Evolutionary conservation across 2,888 invertebrate genomes (phyloP).

Genomic region (Drosophila eohydei): DNA sequence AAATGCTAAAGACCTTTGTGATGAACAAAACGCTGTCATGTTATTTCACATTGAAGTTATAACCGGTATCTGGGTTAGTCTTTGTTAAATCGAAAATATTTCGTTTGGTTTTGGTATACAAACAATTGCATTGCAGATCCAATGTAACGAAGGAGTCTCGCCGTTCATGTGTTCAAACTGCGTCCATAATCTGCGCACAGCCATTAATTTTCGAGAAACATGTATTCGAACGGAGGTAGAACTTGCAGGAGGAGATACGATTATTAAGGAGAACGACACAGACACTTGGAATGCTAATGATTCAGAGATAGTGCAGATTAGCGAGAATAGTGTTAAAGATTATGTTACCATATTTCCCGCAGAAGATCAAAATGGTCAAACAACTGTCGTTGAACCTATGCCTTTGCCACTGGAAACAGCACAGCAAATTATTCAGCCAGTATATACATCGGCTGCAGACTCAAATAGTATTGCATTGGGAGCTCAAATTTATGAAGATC

Average conservation of each 20-base stretch:
- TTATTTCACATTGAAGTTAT: slow-evolving; percentile 68
- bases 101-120: background rate
- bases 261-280: slow-evolving; percentile 11
- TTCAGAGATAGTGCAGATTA: background rate
- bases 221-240: slow-evolving; percentile 56
- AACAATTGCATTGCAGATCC: slow-evolving; percentile 33
- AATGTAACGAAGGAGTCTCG: slow-evolving; percentile 26
- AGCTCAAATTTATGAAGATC: slow-evolving; percentile 58
- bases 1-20: slow-evolving; percentile 44
- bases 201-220: slow-evolving; percentile 59
- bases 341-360: slow-evolving; percentile 4
- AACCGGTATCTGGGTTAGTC: slow-evolving; percentile 67
- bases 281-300: slow-evolving; percentile 5
- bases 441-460: slow-evolving; percentile 26
- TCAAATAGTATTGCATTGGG: slow-evolving; percentile 57
- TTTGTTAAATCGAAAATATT: background rate
- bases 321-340: slow-evolving; percentile 4
- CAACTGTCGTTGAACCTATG: slow-evolving; percentile 19
- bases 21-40: slow-evolving; percentile 54
- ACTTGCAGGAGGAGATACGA: slow-evolving; percentile 2
- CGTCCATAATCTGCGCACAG: slow-evolving; percentile 38
- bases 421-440: background rate
- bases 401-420: background rate
- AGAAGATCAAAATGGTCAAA: slow-evolving; percentile 6
- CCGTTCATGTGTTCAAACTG: slow-evolving; percentile 47